These are phyloP conservation scores for Dendrolimus houi DNA, from an alignment of 2,888 invertebrate genomes.

Conservation along the genomic window DNA sequence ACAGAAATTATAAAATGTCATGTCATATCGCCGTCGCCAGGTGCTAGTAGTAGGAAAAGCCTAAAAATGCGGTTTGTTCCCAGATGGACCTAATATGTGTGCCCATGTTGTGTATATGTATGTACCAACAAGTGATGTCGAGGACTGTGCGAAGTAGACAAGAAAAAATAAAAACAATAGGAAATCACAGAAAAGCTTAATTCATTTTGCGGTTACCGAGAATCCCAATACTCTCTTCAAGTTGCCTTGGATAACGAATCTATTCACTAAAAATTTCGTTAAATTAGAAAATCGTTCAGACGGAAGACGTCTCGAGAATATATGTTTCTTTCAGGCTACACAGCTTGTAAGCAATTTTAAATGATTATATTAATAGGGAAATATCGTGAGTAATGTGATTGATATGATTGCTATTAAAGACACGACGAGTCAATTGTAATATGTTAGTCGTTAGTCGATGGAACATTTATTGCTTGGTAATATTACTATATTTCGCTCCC, in stretches of 20 bases:
- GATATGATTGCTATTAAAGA: neutral
- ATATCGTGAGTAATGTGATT: neutral
- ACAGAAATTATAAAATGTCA: no score
- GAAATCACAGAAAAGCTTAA: neutral
- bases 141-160: no score
- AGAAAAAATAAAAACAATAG: neutral
- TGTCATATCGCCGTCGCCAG: no score
- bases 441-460: neutral
- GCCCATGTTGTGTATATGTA: no score
- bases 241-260: slow-evolving; percentile 20
- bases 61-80: no score
- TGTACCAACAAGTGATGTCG: no score
- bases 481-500: no score
- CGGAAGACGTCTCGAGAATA: slow-evolving; percentile 18
- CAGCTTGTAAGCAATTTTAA: slow-evolving; percentile 9
- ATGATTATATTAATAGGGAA: slow-evolving; percentile 6
- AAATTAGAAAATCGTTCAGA: slow-evolving; percentile 26
- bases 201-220: slow-evolving; percentile 1
- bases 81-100: no score
- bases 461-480: no score
- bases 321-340: slow-evolving; percentile 9
- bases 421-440: neutral
- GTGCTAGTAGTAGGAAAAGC: no score
- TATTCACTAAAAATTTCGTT: slow-evolving; percentile 25
- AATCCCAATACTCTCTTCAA: slow-evolving; percentile 2